These are phyloP conservation scores for Varroa destructor DNA, from an alignment of 1,140 invertebrate genomes.

Conservation along the genomic window DNA sequence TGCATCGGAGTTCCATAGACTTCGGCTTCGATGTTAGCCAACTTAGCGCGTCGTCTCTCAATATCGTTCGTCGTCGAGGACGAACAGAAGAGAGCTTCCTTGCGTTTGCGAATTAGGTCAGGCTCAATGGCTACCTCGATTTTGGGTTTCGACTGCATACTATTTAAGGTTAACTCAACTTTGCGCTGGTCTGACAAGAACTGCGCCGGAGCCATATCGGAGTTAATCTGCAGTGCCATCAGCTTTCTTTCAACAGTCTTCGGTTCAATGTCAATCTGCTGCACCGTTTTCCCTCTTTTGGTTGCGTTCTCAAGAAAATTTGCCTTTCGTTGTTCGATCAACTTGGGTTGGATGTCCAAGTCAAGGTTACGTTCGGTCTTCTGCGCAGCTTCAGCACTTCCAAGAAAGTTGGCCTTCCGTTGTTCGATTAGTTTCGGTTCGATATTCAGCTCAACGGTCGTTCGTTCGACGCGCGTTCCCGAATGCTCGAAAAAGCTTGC, in stretches of 20 bases:
- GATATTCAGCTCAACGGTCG: constrained; percentile 2
- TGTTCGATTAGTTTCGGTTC: constrained; percentile 23
- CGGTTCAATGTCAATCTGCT: too few relatives aligned
- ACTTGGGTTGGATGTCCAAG: constrained; percentile 15
- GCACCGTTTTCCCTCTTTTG: too few relatives aligned
- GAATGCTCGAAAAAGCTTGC: constrained; percentile 23
- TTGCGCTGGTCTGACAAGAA: background rate
- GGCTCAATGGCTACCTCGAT: constrained; percentile 19
- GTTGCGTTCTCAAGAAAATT: constrained; percentile 18
- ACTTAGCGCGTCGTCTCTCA: constrained; percentile 22
- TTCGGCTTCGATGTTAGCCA: constrained; percentile 27
- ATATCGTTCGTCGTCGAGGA: constrained; percentile 27
- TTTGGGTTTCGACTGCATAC: constrained; percentile 21
- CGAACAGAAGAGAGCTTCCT: constrained; percentile 28
- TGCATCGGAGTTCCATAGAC: constrained; percentile 12
- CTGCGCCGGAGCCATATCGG: constrained; percentile 13
- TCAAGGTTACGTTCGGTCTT: constrained; percentile 6
- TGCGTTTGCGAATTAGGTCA: constrained; percentile 19
- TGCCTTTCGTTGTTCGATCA: constrained; percentile 23
- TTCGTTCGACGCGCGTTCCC: background rate
- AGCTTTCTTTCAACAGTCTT: constrained; percentile 3
- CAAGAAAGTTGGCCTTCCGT: constrained; percentile 12
- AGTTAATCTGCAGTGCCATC: constrained; percentile 8
- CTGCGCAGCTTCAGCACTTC: background rate
- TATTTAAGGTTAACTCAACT: constrained; percentile 21